Conservation (phyloP, 2,888 invertebrate genomes). For the Carcina quercana region DNA sequence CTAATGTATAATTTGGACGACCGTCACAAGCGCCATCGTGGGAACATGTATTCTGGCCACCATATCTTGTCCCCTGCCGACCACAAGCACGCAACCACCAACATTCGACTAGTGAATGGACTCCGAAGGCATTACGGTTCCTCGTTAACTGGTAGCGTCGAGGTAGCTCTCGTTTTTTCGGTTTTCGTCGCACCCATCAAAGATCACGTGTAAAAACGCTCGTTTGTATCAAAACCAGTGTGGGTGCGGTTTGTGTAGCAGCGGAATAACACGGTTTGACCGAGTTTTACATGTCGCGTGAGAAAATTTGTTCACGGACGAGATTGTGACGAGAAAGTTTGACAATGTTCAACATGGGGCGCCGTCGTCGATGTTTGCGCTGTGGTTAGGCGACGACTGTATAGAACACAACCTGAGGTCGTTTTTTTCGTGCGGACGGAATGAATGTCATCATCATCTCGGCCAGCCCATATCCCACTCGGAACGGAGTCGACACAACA, state of each 20-base stretch:
- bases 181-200: conserved; percentile 41
- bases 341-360: conserved; percentile 15
- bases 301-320: conserved; percentile 46
- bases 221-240: conserved; percentile 49
- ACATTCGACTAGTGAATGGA: conserved; percentile 17
- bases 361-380: neutral
- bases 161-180: conserved; percentile 19
- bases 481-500: too few species aligned
- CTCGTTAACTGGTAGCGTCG: conserved; percentile 20
- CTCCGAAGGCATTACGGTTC: conserved; percentile 19
- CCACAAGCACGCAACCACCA: conserved; percentile 16
- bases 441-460: too few species aligned
- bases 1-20: conserved; percentile 46
- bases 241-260: conserved; percentile 48
- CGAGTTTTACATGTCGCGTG: conserved; percentile 56
- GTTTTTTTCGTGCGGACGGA: too few species aligned
- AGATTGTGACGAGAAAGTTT: conserved; percentile 38
- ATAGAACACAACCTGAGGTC: too few species aligned
- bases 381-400: too few species aligned
- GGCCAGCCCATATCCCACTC: too few species aligned
- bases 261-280: conserved; percentile 54
- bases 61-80: conserved; percentile 29
- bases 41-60: conserved; percentile 44
- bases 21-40: conserved; percentile 63
- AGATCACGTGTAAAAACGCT: conserved; percentile 48